Base-by-base conservation (phyloP, 2,113 vertebrate genomes). In the Copsychus sechellarum region DNA sequence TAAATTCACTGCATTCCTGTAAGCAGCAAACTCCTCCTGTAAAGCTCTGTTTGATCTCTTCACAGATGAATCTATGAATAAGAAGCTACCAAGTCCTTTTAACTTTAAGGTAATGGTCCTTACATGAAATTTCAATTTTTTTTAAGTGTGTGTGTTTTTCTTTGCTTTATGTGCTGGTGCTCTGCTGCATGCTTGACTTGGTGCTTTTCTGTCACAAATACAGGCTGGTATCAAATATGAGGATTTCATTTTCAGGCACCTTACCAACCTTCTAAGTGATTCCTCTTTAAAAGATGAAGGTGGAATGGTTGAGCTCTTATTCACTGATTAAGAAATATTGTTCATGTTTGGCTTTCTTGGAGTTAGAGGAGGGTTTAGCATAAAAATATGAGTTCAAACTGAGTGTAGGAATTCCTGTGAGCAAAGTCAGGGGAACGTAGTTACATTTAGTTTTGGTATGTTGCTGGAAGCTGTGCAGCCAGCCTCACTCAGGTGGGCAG, bases 31-130 rank as follows among this genome's bases (percentile, higher is more conserved):
- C 9, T 33, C 14, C 7, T 51, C 26, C 26, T 77, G 18, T 33
- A 69, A 51, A 11, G 40, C 50, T 58, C 60, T 92, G 18, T 67
- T 64, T 79, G 6, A 65, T 96, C 57, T 95, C 57, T 96, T 95
- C 95, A 64, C 97, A 99, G 99, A 99, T 90, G 98, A 99, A 80
- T 97, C 98, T 87, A 98, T 96, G 3, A 98, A 97, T 91, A 99
- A 98, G 96, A 99, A 98, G 77, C 97, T 95, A n/a, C 70, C 97
- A 24, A 81, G 97, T 61, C 92, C 98, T 33, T 97, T 98, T 64
- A 98, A 97, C 81, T 97, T 97, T 42, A 98, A 98, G 98, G 98
- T 98, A 98, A 83, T 12, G 23, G 11, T 29, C 2, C 4, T 72
- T 45, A 15, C 14, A 50, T 18, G 6, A 73, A 43, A 24, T 8